Base-by-base conservation (phyloP, 2,113 vertebrate genomes). In the Corynorhinus townsendii region DNA sequence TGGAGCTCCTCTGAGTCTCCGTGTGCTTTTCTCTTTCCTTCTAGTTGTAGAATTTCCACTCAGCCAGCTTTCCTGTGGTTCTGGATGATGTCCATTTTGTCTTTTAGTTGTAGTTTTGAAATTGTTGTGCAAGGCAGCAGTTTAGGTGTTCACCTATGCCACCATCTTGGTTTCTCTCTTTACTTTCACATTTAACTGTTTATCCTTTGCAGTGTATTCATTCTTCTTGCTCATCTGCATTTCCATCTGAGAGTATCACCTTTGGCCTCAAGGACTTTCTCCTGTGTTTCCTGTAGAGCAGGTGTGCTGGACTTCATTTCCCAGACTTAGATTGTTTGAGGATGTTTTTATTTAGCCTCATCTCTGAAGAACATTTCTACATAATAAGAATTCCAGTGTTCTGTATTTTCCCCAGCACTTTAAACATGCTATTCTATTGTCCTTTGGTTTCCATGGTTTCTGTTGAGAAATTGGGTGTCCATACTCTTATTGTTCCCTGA, bases 271-370 rank as follows among this genome's bases (percentile, higher is more conserved):
- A 69, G 35, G 5, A 8, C 7, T 43, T 5, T 38, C 38, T 14
- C 24, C 1, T 0, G 11, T n/a, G 1, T 16, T 28, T 47, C 52
- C 28, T 11, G 26, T 5, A 35, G 22, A 30, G 38, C 33, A 2
- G 2, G 2, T 28, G 47, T 11, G 8, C 30, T 9, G 49, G 22
- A 28, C 77, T 12, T 26, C 12, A 6, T 19, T 38, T 11, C 75
- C 33, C 43, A 4, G 38, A 5, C 14, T 35, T n/a, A 2, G 4
- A 20, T 0, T 7, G 30, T 62, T 8, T 5, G 38, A 15, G 4
- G 15, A 11, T 10, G 20, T 35, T 40, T 75, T n/a, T 38, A 4
- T 11, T 26, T n/a, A 62, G 26, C 35, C 6, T 69, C 47, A 4
- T 43, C 52, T 71, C 88, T 71, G 76, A 69, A 80, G 62, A 54